Base-by-base conservation (phyloP, 2,113 vertebrate genomes). In the Suncus etruscus region DNA sequence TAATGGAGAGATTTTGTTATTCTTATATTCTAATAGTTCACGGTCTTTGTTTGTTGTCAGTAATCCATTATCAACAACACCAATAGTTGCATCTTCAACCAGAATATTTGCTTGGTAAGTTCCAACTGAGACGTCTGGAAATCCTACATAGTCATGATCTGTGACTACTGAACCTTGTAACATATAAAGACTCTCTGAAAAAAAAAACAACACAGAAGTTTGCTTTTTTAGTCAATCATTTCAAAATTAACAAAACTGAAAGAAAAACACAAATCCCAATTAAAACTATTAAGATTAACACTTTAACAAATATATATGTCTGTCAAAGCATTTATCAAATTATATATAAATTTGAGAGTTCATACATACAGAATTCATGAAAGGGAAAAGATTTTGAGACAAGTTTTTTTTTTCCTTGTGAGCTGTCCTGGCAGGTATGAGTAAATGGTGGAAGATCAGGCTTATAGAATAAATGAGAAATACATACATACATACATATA, bases 131-230 rank as follows among this genome's bases (percentile, higher is more conserved):
- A 90, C 94, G 94, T 97, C 97, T 48, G 96, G 94, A 25, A 96
- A 91, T 32, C 97, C 95, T 89, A 90, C 74, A 70, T 98, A 98
- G 87, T 98, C 97, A 70, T 97, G 97, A 93, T 98, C 98, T 94
- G 96, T 90, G 83, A 97, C 93, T 70, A 96, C 66, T 9, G 97
- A 88, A 47, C 94, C 95, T 92, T 96, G 96, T 32, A 97, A 89
- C 75, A 97, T 75, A 88, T 87, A 97, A 83, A 80, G 94, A 51
- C 89, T 95, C 16, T 90, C 97, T 98, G 96, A 83, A 97, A 97
- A 89, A 83, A 87, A 91, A 96, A 93, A 90, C 12, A 86, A 11
- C 61, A 8, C 22, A 61, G 58, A 87, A 91, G 27, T 66, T 86
- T 82, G 51, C 11, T 10, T 91, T 91, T 85, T 92, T 63, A 92